phyloP scores from a whole-genome alignment of 2,113 vertebrate species.

The Toxotes chatareus region DNA sequence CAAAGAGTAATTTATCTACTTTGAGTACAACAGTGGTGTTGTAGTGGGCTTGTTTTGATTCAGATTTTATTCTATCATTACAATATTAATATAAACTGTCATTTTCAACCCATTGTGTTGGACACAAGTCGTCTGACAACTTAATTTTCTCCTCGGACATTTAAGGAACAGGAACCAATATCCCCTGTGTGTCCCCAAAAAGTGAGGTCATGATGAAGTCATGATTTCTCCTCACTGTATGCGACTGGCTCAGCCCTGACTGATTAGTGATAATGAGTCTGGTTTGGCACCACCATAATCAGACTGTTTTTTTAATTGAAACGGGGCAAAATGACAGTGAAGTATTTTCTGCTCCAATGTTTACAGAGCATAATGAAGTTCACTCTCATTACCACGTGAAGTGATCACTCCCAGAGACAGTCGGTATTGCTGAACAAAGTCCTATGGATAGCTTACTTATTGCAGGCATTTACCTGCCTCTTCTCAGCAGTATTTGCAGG shows the following conservation, averaged over 20 bases:
- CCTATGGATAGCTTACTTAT: slow-evolving; percentile 73
- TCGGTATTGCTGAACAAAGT: slow-evolving; percentile 68
- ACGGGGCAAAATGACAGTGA: neutral
- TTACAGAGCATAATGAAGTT: slow-evolving; percentile 11
- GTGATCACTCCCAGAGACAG: neutral
- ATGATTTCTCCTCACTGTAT: too few species aligned
- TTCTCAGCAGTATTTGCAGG: neutral
- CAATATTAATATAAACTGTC: too few species aligned
- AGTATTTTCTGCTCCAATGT: neutral
- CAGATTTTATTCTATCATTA: too few species aligned
- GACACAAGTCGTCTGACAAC: neutral
- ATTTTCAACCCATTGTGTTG: too few species aligned
- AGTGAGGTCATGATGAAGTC: too few species aligned
- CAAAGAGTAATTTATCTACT: too few species aligned
- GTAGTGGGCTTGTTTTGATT: too few species aligned
- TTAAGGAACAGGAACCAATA: neutral
- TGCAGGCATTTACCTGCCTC: slow-evolving; percentile 13
- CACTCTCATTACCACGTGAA: neutral
- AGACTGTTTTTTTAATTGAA: neutral
- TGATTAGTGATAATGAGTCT: neutral
- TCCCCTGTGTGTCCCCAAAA: neutral
- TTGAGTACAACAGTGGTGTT: too few species aligned
- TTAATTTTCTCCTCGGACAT: neutral
- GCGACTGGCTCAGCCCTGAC: neutral
- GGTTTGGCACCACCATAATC: neutral